Conservation (phyloP, 2,888 invertebrate genomes). For the Napeogenes sylphis region DNA sequence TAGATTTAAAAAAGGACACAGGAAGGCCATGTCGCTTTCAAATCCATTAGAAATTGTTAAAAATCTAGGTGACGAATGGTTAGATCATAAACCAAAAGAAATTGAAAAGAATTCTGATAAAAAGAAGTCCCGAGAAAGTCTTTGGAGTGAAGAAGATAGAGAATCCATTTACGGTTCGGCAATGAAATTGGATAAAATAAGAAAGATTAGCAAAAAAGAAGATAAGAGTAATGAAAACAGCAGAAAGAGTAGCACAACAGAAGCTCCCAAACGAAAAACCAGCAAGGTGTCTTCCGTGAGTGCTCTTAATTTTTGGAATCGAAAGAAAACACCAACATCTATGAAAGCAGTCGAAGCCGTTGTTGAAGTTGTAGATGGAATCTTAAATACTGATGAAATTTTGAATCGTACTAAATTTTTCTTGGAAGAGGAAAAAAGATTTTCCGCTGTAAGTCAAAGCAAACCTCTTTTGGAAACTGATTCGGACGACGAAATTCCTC, state of each 20-base stretch:
- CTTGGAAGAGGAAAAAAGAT: conserved; percentile 63
- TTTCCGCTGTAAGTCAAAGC: conserved; percentile 47
- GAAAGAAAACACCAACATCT: conserved; percentile 64
- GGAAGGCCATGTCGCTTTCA: conserved; percentile 72
- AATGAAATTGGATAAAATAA: conserved; percentile 57
- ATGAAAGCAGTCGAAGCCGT: conserved; percentile 64
- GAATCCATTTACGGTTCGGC: conserved; percentile 65
- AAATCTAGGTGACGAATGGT: conserved; percentile 70
- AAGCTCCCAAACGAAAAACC: conserved; percentile 63
- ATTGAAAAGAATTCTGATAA: conserved; percentile 61
- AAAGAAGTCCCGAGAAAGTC: conserved; percentile 69
- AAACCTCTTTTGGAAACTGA: conserved; percentile 57
- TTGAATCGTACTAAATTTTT: conserved; percentile 61
- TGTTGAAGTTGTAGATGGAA: conserved; percentile 53
- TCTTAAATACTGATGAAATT: conserved; percentile 55
- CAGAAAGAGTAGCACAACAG: conserved; percentile 57
- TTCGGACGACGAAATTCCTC: conserved; percentile 60
- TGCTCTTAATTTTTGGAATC: conserved; percentile 63
- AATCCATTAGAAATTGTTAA: conserved; percentile 71
- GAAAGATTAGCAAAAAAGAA: conserved; percentile 67
- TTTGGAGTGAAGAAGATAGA: conserved; percentile 72
- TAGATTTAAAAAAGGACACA: conserved; percentile 61
- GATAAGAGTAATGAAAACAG: conserved; percentile 55
- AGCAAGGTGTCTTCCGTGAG: conserved; percentile 69
- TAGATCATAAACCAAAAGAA: conserved; percentile 61